Percentiles rank a stretch among this genome's conserved stretches.
Conservation (phyloP, 2,113 vertebrate genomes). For the Xiphias gladius region DNA sequence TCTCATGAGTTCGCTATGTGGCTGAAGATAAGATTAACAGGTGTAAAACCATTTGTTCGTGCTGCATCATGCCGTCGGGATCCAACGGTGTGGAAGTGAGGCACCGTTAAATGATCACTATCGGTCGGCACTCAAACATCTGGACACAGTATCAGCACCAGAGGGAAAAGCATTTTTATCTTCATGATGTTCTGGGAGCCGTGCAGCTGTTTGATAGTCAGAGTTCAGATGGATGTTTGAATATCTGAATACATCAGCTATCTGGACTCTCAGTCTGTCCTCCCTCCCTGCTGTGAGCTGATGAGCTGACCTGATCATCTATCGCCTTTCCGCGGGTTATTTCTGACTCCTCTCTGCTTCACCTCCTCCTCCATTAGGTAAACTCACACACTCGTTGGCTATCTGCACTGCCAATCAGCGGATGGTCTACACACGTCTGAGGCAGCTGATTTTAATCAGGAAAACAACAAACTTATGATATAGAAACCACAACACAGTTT, state of each 20-base stretch:
- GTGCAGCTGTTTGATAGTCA: neutral
- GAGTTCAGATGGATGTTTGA: neutral
- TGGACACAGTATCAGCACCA: neutral
- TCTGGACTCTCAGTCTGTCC: neutral
- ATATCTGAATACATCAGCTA: constrained; percentile 1
- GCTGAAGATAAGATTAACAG: too few species aligned
- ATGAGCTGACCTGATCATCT: neutral
- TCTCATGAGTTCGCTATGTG: too few species aligned
- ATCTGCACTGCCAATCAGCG: neutral
- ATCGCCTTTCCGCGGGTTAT: neutral
- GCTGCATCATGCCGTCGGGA: too few species aligned
- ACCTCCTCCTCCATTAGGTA: neutral
- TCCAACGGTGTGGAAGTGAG: too few species aligned
- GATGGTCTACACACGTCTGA: neutral
- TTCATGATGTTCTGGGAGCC: neutral
- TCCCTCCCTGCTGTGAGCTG: neutral
- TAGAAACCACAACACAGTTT: neutral
- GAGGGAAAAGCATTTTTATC: neutral
- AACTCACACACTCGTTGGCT: neutral
- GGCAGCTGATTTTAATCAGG: neutral
- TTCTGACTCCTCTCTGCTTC: neutral
- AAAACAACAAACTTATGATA: neutral
- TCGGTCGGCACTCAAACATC: neutral
- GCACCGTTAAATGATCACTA: neutral
- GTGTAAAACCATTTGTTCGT: too few species aligned